phyloP scores from a whole-genome alignment of 1,140 invertebrate species.

The Drosophila mojavensis region DNA sequence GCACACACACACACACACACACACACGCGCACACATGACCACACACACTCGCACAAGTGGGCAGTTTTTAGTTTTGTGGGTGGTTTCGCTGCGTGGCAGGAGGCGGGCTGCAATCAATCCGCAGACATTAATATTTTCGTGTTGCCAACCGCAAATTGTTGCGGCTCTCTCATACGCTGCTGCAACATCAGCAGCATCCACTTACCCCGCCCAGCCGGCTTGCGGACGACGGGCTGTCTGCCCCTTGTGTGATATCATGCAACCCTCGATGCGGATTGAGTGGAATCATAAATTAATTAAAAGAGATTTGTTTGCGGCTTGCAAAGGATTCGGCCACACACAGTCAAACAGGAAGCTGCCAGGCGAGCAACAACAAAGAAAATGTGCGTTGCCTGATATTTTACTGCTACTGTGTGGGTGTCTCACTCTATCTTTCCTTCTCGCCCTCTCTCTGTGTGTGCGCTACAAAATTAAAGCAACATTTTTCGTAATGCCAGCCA shows the following conservation, averaged over 20 bases:
- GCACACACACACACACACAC: constrained; percentile 33
- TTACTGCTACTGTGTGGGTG: constrained; percentile 19
- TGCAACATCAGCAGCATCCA: constrained; percentile 45
- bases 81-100: neutral
- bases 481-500: constrained; percentile 79
- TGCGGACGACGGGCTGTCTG: neutral
- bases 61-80: constrained; percentile 48
- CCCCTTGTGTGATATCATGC: constrained; percentile 42
- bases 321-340: constrained; percentile 74
- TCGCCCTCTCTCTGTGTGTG: constrained; percentile 3
- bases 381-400: constrained; percentile 60
- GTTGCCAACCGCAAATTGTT: constrained; percentile 81
- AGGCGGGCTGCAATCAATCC: constrained; percentile 72
- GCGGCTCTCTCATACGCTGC: constrained; percentile 55
- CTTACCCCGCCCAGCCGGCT: constrained; percentile 19
- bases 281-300: constrained; percentile 84
- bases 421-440: neutral
- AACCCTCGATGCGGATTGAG: constrained; percentile 81
- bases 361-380: constrained; percentile 61
- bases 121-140: constrained; percentile 83
- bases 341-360: constrained; percentile 44
- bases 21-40: constrained; percentile 12
- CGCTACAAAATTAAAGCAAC: constrained; percentile 78
- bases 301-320: constrained; percentile 83
- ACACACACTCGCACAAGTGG: constrained; percentile 69